Base-by-base conservation (phyloP, 2,113 vertebrate genomes). In the Ornithorhynchus anatinus region DNA sequence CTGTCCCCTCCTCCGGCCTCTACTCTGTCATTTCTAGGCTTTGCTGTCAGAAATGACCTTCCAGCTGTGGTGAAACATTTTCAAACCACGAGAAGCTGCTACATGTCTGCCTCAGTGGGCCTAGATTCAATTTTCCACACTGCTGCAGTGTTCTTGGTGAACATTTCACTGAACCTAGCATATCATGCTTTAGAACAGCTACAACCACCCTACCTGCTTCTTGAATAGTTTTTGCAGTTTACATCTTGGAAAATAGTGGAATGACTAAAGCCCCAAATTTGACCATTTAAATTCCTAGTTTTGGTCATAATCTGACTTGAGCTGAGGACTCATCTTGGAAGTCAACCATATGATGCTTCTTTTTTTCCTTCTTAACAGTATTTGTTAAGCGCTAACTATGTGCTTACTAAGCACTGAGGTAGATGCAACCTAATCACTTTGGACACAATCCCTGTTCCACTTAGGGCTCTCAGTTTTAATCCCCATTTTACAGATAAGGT, bases 41-140 rank as follows among this genome's bases (percentile, higher is more conserved):
- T 76, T 53, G 79, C n/a, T 69, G 43, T 79, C 10, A 64, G 48
- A 79, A 62, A 8, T 52, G 13, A 74, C 6, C 29, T 56, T 6
- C 11, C 53, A 62, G n/a, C 11, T 70, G 22, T 65, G 38, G 67
- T 40, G 75, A 57, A 60, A 29, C 54, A 62, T 17, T 6, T 6
- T 54, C 38, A 61, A 56, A 72, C 44, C 10, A 71, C 22, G 7
- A 31, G 25, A 65, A 38, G 32, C 19, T n/a, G 74, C 47, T 73
- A 47, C 13, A 62, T 51, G 22, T 17, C 64, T 8, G 57, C 73
- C 38, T 72, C 17, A 44, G 17, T 8, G 68, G 33, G 7, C 38
- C 32, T 61, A 52, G 5, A 51, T 69, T 77, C 50, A 44, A 58
- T 44, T 32, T 68, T 65, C 63, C 74, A 42, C 35, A 67, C 72